These are phyloP conservation scores for Prionailurus viverrinus DNA, from an alignment of 2,113 vertebrate species.

Conservation along the genomic window DNA sequence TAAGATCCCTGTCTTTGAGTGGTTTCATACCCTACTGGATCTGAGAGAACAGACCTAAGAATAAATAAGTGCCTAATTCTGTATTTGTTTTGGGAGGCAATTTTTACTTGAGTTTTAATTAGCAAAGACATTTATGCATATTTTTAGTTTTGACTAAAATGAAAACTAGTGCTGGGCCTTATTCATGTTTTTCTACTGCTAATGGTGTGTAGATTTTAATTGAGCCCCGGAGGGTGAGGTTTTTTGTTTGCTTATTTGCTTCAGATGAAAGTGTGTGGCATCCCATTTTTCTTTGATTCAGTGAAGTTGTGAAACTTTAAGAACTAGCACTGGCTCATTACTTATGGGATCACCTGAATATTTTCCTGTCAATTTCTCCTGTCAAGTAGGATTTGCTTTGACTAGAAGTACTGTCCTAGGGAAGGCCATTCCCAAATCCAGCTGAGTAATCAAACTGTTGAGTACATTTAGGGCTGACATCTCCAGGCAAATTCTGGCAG, in stretches of 20 bases:
- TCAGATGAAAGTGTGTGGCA: neutral
- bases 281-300: slow-evolving; percentile 20
- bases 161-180: neutral
- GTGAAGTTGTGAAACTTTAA: neutral
- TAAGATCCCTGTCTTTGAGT: neutral
- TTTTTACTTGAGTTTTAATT: slow-evolving; percentile 34
- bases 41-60: neutral
- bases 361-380: neutral
- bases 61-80: neutral
- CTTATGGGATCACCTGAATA: neutral
- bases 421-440: neutral
- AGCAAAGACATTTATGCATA: neutral
- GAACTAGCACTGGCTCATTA: neutral
- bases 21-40: neutral
- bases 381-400: neutral
- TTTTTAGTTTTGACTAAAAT: slow-evolving; percentile 49
- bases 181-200: neutral
- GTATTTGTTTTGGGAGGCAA: neutral
- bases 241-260: neutral
- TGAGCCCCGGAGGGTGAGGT: neutral
- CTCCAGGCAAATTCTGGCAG: neutral
- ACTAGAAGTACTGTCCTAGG: neutral
- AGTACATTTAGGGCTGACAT: neutral
- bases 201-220: neutral
- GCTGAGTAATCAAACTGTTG: neutral